Evolutionary conservation across 2,113 vertebrate species (phyloP).

Genomic region (Hippocampus abdominalis): DNA sequence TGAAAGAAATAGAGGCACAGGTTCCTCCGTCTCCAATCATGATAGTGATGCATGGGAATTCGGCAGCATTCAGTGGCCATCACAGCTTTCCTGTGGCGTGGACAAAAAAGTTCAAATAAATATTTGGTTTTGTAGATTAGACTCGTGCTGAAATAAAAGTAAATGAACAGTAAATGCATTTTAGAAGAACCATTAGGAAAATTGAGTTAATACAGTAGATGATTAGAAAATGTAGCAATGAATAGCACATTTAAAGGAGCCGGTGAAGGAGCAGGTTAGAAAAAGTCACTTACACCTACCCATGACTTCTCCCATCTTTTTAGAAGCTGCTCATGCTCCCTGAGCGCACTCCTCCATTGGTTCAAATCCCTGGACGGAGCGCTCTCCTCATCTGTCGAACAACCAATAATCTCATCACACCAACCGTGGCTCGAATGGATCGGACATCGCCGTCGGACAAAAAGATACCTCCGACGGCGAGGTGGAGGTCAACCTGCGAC

Average conservation of each 20-base stretch:
- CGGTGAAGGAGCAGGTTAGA: background rate
- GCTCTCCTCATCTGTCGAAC: conserved; percentile 71
- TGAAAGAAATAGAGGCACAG: no score
- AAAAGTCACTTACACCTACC: conserved; percentile 69
- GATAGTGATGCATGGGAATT: conserved; percentile 6
- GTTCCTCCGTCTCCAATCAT: background rate
- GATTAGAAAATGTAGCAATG: background rate
- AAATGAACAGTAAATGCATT: no score
- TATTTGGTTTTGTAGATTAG: no score
- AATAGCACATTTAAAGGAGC: background rate
- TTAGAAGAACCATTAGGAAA: no score
- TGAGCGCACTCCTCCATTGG: conserved; percentile 78
- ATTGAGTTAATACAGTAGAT: background rate
- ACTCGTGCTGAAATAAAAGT: no score
- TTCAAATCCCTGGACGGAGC: conserved; percentile 75
- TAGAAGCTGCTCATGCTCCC: conserved; percentile 81
- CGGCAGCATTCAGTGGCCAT: conserved; percentile 62
- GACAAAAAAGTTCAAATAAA: conserved; percentile 14
- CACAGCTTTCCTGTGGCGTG: conserved; percentile 69
- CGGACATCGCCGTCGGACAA: background rate
- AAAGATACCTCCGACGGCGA: conserved; percentile 68
- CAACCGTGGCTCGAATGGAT: background rate
- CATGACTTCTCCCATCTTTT: conserved; percentile 82
- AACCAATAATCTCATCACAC: conserved; percentile 14
- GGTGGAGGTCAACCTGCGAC: conserved; percentile 72